Evolutionary conservation across 2,888 invertebrate genomes (phyloP).

Genomic region (Chrysina gloriosa): DNA sequence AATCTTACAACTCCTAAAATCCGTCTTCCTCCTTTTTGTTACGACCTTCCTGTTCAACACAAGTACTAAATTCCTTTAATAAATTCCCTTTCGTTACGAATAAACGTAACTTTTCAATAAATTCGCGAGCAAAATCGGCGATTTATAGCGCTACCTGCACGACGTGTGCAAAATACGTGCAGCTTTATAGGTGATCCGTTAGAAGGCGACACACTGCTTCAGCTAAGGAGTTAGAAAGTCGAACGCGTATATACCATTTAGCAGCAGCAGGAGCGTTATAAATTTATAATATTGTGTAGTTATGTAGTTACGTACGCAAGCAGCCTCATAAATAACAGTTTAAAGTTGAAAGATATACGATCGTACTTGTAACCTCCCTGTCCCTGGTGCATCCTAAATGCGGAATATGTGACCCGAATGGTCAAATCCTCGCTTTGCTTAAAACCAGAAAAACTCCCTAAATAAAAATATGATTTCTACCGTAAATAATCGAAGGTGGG

Average conservation of each 20-base stretch:
- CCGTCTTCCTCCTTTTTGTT: too few relatives aligned
- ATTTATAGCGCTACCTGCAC: background rate
- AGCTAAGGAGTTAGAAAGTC: background rate
- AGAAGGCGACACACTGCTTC: background rate
- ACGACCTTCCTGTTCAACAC: background rate
- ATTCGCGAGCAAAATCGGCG: background rate
- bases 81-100: background rate
- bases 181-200: background rate
- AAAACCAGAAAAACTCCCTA: background rate
- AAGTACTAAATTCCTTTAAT: background rate
- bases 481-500: too few relatives aligned
- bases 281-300: background rate
- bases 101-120: slow-evolving; percentile 10
- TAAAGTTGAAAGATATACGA: background rate
- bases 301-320: background rate
- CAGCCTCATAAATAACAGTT: background rate
- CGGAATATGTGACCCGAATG: background rate
- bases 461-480: too few relatives aligned
- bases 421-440: too few relatives aligned
- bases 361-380: background rate
- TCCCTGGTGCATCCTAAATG: background rate
- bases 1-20: too few relatives aligned
- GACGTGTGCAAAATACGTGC: background rate
- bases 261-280: background rate
- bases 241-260: background rate